Percentiles rank a stretch among this genome's conserved stretches.
These are phyloP conservation scores for Dromococcyx pavoninus DNA, from an alignment of 2,797 vertebrate genomes.

Conservation along the genomic window DNA sequence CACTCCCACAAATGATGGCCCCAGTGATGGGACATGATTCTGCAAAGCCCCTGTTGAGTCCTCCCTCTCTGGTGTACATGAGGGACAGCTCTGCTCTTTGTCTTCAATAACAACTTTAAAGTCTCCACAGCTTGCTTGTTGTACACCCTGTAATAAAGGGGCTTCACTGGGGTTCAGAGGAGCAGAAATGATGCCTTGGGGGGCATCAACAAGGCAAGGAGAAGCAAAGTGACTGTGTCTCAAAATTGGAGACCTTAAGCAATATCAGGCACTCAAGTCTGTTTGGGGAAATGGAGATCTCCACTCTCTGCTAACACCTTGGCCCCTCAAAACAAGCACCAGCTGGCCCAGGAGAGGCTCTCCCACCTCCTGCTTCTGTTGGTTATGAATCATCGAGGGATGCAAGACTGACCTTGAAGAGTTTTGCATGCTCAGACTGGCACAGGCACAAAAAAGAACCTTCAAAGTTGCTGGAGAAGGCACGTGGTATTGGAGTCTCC, in stretches of 20 bases:
- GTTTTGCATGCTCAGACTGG: not conserved
- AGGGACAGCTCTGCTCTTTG: not conserved
- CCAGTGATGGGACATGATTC: not conserved
- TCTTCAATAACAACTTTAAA: not conserved
- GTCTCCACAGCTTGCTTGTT: not conserved
- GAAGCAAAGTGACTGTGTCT: not conserved
- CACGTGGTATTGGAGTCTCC: not conserved
- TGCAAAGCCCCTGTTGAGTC: not conserved
- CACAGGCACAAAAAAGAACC: not conserved
- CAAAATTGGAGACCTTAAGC: not conserved
- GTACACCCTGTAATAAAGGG: accelerated
- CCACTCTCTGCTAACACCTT: not conserved
- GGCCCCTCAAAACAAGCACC: accelerated
- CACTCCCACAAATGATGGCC: not conserved
- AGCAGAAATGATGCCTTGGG: not conserved
- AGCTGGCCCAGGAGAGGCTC: not conserved
- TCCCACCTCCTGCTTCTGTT: not conserved
- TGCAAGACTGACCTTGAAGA: accelerated
- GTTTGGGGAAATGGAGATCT: not conserved
- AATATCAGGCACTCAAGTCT: not conserved
- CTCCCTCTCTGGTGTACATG: not conserved
- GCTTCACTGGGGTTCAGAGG: not conserved
- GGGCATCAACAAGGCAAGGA: not conserved
- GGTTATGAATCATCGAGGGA: not conserved
- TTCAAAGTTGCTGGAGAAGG: not conserved